Evolutionary conservation across 2,113 vertebrate species (phyloP).

Genomic region (Hirundichthys speculiger): DNA sequence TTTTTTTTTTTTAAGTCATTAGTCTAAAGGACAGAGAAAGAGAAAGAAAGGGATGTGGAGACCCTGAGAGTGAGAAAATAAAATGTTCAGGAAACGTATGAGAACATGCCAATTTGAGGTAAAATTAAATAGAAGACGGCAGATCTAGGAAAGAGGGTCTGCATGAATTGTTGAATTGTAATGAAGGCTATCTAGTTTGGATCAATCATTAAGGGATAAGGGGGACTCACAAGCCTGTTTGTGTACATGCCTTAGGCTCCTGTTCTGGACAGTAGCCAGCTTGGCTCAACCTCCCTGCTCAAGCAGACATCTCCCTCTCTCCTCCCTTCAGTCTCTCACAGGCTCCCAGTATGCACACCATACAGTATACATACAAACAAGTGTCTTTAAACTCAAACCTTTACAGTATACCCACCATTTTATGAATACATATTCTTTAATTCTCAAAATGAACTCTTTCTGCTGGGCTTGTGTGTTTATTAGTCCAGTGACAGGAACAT

Average conservation of each 20-base stretch:
- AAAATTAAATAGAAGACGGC: constrained; percentile 71
- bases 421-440: constrained; percentile 17
- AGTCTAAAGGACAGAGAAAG: no score
- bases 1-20: no score
- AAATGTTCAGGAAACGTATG: not conserved
- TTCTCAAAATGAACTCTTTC: constrained; percentile 9
- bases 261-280: constrained; percentile 67
- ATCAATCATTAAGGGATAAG: constrained; percentile 75
- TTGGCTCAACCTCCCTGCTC: constrained; percentile 52
- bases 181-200: constrained; percentile 75
- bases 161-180: constrained; percentile 65
- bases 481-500: constrained; percentile 26
- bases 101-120: constrained; percentile 74
- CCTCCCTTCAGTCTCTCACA: constrained; percentile 29
- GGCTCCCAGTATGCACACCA: constrained; percentile 4
- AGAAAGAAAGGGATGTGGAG: no score
- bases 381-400: not conserved
- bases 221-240: constrained; percentile 62
- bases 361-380: constrained; percentile 11
- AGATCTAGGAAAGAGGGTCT: constrained; percentile 63
- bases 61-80: not conserved
- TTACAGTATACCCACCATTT: not conserved
- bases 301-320: constrained; percentile 50
- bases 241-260: constrained; percentile 69
- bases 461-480: constrained; percentile 37